These are phyloP conservation scores for Hippasteria phrygiana DNA, from an alignment of 53 echinoderm and acorn worm species.

Conservation along the genomic window DNA sequence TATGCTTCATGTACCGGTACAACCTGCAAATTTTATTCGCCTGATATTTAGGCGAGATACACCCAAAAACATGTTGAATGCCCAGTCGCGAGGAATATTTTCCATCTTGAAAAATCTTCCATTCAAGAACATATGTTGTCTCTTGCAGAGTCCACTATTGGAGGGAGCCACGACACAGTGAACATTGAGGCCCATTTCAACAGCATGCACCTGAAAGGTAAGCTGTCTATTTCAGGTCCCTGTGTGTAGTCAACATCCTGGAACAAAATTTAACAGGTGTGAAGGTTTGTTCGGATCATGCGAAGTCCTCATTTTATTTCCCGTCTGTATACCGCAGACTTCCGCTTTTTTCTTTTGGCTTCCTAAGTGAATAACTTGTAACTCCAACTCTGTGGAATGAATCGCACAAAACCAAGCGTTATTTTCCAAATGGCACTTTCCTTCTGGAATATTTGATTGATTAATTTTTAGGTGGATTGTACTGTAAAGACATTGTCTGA, in stretches of 20 bases:
- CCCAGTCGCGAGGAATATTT: no score
- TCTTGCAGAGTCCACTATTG: slow-evolving; percentile 80
- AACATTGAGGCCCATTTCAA: slow-evolving; percentile 85
- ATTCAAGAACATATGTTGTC: no score
- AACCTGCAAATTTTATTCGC: no score
- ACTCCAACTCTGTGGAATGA: neutral
- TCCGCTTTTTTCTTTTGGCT: neutral
- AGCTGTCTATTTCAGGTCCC: neutral
- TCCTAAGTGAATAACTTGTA: neutral
- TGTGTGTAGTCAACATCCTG: neutral
- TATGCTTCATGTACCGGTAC: no score
- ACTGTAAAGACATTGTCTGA: no score
- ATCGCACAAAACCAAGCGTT: no score
- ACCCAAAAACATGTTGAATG: no score
- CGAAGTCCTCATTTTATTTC: neutral
- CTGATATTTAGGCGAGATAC: no score
- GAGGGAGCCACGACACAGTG: slow-evolving; percentile 79
- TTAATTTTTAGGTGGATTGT: neutral
- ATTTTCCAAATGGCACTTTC: no score
- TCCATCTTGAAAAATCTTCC: no score
- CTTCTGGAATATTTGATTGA: neutral
- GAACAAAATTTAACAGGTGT: neutral
- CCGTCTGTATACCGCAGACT: neutral
- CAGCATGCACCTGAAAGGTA: slow-evolving; percentile 97
- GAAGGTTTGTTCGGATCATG: neutral